Base-by-base conservation (phyloP, 2,797 vertebrate species). In the Oophaga sylvatica region DNA sequence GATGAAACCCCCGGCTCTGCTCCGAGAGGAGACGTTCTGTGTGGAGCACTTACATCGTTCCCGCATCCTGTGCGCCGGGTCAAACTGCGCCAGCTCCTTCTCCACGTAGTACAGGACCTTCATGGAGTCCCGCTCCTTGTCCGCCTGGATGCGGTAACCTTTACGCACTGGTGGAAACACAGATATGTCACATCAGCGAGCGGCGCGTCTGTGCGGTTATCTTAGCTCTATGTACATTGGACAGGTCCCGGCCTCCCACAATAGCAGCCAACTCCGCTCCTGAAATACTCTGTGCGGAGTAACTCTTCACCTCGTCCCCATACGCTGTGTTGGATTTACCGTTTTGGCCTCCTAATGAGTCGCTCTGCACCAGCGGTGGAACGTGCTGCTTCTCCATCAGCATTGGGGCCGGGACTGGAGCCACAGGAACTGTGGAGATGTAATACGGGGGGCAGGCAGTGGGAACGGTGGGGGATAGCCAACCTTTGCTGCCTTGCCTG, bases 91-190 rank as follows among this genome's bases (percentile, higher is more conserved):
- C 95, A 98, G 92, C 92, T 98, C 97, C 92, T 97, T 98, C 94
- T 98, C 97, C 0, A 98, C 93, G 89, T 96, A 98, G 95, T 97
- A 98, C 82, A 98, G 92, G 93, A 97, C 96, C 94, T 97, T 98
- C 97, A 97, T 96, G 92, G 96, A 96, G 90, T 97, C 96, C 92
- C 96, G 95, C 89, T 96, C 93, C 92, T 97, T 96, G 94, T 95
- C 96, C 45, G 96, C 59, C 92, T 97, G 97, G 93, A 97, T 96
- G 90, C 96, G 95, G 94, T 97, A 98, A 65, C 97, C 97, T 94
- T 97, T 97, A 90, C 94, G 93, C 91, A 97, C 97, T 94, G 96
- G 91, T 88, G 53, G 88, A 81, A 90, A 41, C 10, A 67, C 85
- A 19, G 5, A 80, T 60, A 83, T 16, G 48, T 63, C 63, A 67